Evolutionary conservation across 2,797 vertebrate genomes (phyloP), one percentile per base, ranked within the genome.

Genomic region (Sebastes baramenuke): DNA sequence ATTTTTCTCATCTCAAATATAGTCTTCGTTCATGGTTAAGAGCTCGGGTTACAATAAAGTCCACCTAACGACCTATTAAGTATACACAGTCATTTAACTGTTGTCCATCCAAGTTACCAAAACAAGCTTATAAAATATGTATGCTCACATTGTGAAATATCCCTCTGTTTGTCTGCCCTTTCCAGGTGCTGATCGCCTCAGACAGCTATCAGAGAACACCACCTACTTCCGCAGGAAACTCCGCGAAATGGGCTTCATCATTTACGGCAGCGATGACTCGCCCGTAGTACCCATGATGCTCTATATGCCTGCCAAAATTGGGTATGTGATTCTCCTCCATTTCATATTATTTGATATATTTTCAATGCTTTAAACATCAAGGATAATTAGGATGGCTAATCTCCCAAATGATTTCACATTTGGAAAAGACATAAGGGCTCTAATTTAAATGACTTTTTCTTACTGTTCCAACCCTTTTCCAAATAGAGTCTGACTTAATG

Each of bases 241-340:
- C 76, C 95, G 95, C 2, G 95, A 97, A 56, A 96, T 97, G 97
- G 98, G 98, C 78, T 97, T 99, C 92, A 99, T 99, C 88, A 98
- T 98, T 92, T 99, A 99, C 25, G 98, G 98, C 82, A 99, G 99
- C 79, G 95, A 97, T 46, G 97, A 99, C 88, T 99, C 98, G 0
- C 98, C 98, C 0, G 97, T 99, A 49, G 97, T 99, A 52, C 98
- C 98, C 86, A 90, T 99, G 90, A 99, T 99, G 98, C 95, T 99
- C 25, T 99, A 99, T 88, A 99, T 99, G 98, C 98, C 98, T 5
- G 98, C 98, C 88, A 99, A 99, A 93, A 98, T 99, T 27, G 98
- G 98, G 96, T 96, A 94, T 84, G 88, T 80, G 18, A 34, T 72
- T 24, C 55, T 62, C 46, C n/a, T 66, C 4, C 12, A 24, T 32